phyloP scores from a whole-genome alignment of 2,797 vertebrate genomes.

The Fistularia commersonii region DNA sequence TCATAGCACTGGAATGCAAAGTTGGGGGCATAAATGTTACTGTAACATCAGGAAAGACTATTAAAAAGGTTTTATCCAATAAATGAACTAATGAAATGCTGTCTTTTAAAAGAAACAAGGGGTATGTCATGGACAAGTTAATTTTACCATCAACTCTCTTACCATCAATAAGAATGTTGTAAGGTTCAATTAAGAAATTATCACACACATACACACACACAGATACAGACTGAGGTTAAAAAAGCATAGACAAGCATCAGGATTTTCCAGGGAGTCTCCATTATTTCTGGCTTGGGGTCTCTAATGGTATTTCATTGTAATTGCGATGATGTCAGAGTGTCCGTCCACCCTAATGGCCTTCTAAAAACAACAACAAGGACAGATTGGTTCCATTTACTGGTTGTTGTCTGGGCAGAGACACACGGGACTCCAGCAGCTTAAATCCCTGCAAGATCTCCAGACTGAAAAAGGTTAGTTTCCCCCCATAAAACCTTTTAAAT shows the following conservation, averaged over 20 bases:
- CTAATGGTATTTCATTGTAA: slow-evolving; percentile 72
- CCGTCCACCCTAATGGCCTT: slow-evolving; percentile 58
- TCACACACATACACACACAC: slow-evolving; percentile 8
- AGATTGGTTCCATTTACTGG: slow-evolving; percentile 60
- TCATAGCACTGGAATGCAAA: no score
- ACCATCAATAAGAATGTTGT: slow-evolving; percentile 8
- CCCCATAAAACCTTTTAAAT: neutral
- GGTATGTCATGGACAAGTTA: no score
- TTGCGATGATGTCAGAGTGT: slow-evolving; percentile 77
- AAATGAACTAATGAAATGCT: no score
- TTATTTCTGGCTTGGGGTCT: slow-evolving; percentile 66
- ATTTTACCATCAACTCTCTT: slow-evolving; percentile 1
- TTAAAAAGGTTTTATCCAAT: no score
- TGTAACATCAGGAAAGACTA: no score
- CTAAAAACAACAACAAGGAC: slow-evolving; percentile 67
- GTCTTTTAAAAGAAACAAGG: neutral
- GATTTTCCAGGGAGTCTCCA: slow-evolving; percentile 70
- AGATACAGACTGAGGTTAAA: slow-evolving; percentile 57
- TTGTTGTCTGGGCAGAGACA: slow-evolving; percentile 33
- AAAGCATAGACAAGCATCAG: slow-evolving; percentile 61
- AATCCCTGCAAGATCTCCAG: slow-evolving; percentile 20
- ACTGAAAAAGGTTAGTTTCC: slow-evolving; percentile 44
- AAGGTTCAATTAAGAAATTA: slow-evolving; percentile 17
- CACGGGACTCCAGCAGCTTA: slow-evolving; percentile 38
- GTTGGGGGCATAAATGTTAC: no score